Conservation (phyloP, 1,140 invertebrate species). For the Aphis gossypii region DNA sequence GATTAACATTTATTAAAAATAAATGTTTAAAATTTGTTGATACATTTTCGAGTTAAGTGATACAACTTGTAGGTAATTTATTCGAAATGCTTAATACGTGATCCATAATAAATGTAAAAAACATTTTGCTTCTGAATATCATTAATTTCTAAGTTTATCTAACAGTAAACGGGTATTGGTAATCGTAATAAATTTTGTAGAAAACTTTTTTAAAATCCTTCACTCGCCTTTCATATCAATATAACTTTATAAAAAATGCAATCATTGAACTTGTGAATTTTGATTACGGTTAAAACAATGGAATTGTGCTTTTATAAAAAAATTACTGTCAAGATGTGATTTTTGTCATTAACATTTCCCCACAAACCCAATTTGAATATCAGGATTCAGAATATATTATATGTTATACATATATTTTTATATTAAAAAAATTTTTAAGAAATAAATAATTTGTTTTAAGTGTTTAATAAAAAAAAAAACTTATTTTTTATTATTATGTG, state of each 20-base stretch:
- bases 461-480: not conserved
- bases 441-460: not conserved
- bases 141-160: not conserved
- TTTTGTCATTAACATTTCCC: not conserved
- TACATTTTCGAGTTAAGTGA: too few relatives aligned
- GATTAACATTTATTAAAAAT: too few relatives aligned
- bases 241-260: not conserved
- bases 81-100: too few relatives aligned
- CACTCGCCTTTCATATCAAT: not conserved
- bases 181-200: not conserved
- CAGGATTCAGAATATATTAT: not conserved
- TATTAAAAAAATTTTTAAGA: not conserved
- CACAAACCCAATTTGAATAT: not conserved
- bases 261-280: not conserved
- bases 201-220: not conserved
- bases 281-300: not conserved
- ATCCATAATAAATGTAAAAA: too few relatives aligned
- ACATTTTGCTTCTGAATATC: too few relatives aligned
- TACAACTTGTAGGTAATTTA: too few relatives aligned
- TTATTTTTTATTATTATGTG: not conserved
- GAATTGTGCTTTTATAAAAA: not conserved
- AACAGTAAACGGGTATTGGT: not conserved
- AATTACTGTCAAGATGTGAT: not conserved
- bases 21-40: too few relatives aligned
- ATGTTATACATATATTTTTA: not conserved